Percentiles rank a stretch among this genome's conserved stretches.
These are phyloP conservation scores for Willisornis vidua DNA, from an alignment of 2,113 vertebrate species.

Conservation along the genomic window DNA sequence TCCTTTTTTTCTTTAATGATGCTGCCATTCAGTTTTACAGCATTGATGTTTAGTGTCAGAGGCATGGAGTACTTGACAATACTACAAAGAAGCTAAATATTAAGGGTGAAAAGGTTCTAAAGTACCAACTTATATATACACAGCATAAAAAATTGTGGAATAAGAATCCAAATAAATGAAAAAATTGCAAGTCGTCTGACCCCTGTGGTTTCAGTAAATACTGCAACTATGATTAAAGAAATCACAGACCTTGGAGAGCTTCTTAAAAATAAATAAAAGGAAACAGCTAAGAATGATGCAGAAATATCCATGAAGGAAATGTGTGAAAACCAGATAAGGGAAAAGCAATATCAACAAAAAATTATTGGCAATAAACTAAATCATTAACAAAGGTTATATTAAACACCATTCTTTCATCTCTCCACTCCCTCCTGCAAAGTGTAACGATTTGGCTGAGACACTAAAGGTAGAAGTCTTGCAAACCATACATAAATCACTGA, in stretches of 20 bases:
- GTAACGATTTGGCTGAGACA: neutral
- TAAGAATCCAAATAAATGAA: neutral
- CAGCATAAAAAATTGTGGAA: neutral
- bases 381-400: slow-evolving; percentile 15
- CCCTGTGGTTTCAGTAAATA: neutral
- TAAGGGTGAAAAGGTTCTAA: neutral
- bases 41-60: neutral
- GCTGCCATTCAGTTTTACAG: neutral
- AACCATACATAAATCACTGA: neutral
- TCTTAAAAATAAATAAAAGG: slow-evolving; percentile 3
- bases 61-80: neutral
- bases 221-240: neutral
- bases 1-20: neutral
- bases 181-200: neutral
- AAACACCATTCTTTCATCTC: neutral
- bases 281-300: neutral
- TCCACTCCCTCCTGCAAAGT: neutral
- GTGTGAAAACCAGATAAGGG: slow-evolving; percentile 49
- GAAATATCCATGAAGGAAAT: slow-evolving; percentile 44
- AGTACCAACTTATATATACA: neutral
- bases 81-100: neutral
- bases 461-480: neutral
- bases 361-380: slow-evolving; percentile 17
- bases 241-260: neutral
- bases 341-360: slow-evolving; percentile 6